Conservation (phyloP, 1,140 invertebrate genomes). For the Zaprionus taronus region DNA sequence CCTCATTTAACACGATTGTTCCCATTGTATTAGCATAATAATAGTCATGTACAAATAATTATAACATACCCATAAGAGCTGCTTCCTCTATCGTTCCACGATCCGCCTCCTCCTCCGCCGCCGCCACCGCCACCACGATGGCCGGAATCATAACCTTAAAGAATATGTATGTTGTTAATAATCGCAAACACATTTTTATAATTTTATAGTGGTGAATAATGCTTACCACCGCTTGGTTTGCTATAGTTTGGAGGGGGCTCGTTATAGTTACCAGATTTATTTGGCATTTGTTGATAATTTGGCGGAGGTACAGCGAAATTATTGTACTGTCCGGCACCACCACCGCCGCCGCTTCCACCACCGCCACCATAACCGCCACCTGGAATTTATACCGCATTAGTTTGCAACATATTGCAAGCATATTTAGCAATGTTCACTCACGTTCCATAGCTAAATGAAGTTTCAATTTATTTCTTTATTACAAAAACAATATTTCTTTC, state of each 20-base stretch:
- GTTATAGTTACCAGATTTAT: constrained; percentile 76
- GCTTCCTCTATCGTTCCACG: constrained; percentile 76
- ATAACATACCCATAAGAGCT: constrained; percentile 86
- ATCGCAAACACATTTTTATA: constrained; percentile 8
- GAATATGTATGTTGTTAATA: constrained; percentile 30
- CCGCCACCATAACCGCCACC: constrained; percentile 74
- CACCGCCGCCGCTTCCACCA: constrained; percentile 61
- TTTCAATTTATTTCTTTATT: constrained; percentile 14
- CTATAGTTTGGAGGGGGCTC: constrained; percentile 81
- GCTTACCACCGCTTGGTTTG: constrained; percentile 74
- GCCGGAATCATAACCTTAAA: constrained; percentile 83
- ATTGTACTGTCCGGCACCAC: constrained; percentile 77
- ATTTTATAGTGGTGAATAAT: no score
- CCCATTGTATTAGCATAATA: constrained; percentile 18
- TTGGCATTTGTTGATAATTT: constrained; percentile 79
- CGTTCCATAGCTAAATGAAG: constrained; percentile 59
- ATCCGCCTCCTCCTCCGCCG: constrained; percentile 77
- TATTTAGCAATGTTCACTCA: constrained; percentile 43
- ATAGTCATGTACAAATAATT: constrained; percentile 67
- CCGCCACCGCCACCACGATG: constrained; percentile 83
- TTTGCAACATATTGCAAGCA: not conserved
- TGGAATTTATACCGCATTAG: constrained; percentile 23
- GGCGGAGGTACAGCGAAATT: constrained; percentile 82
- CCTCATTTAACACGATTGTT: constrained; percentile 17
- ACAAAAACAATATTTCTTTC: constrained; percentile 4